Evolutionary conservation across 2,888 invertebrate genomes (phyloP).

Genomic region (Chelonus formosanus): DNA sequence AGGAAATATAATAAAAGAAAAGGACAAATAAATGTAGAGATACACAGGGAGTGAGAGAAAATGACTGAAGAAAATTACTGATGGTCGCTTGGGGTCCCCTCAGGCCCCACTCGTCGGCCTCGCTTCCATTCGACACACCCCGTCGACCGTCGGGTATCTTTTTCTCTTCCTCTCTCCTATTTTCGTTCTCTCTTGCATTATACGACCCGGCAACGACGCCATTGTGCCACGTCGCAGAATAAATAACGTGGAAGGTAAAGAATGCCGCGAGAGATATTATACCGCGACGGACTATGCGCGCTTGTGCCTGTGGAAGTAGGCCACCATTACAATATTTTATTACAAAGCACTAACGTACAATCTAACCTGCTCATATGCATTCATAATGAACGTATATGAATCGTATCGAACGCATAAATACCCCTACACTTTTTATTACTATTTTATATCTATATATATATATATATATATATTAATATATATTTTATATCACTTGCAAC

Average conservation of each 20-base stretch:
- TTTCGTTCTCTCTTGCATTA: slow-evolving; percentile 25
- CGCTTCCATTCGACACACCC: slow-evolving; percentile 33
- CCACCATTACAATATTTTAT: slow-evolving; percentile 58
- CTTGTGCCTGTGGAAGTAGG: slow-evolving; percentile 42
- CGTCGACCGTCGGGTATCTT: slow-evolving; percentile 27
- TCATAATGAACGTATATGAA: slow-evolving; percentile 64
- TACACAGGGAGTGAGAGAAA: slow-evolving; percentile 22
- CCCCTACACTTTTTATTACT: slow-evolving; percentile 15
- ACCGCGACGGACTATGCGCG: slow-evolving; percentile 58
- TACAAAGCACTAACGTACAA: slow-evolving; percentile 65
- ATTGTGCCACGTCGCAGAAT: slow-evolving; percentile 55
- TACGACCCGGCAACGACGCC: slow-evolving; percentile 44
- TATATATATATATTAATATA: slow-evolving; percentile 20
- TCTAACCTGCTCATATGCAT: slow-evolving; percentile 64
- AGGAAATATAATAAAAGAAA: slow-evolving; percentile 1
- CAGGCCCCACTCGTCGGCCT: slow-evolving; percentile 14
- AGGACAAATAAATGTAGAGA: slow-evolving; percentile 11
- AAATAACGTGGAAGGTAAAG: slow-evolving; percentile 59
- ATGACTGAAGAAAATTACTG: slow-evolving; percentile 31
- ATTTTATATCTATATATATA: neutral
- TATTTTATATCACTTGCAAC: neutral
- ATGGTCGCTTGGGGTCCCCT: slow-evolving; percentile 14
- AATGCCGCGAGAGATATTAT: slow-evolving; percentile 63
- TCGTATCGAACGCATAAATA: slow-evolving; percentile 55
- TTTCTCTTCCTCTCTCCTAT: slow-evolving; percentile 26